Percentiles rank a stretch among this genome's conserved stretches.
phyloP scores from a whole-genome alignment of 2,113 vertebrate genomes.

The Megaceryle torquata region DNA sequence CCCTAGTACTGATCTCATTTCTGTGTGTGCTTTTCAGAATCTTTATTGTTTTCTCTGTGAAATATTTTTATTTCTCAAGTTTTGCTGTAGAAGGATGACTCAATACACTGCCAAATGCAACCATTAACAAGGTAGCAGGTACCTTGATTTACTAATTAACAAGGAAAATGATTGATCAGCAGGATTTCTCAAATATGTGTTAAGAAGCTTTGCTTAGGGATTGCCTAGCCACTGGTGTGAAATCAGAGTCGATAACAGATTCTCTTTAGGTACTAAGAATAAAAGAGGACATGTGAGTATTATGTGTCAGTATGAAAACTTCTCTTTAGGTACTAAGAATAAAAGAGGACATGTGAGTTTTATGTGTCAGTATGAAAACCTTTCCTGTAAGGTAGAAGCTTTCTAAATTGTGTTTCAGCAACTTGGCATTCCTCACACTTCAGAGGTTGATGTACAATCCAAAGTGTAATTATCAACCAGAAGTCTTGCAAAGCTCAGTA shows the following conservation, averaged over 20 bases:
- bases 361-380: not conserved
- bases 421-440: not conserved
- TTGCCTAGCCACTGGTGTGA: not conserved
- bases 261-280: not conserved
- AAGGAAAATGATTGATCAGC: not conserved
- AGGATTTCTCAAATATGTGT: not conserved
- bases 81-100: not conserved
- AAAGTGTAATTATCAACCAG: not conserved
- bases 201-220: not conserved
- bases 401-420: not conserved
- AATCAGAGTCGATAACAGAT: not conserved
- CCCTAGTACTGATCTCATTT: not conserved
- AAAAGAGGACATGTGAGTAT: not conserved
- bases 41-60: not conserved
- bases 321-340: too few species aligned
- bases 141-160: not conserved
- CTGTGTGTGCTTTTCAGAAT: not conserved
- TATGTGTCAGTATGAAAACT: not conserved
- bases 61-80: not conserved
- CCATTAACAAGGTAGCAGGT: not conserved
- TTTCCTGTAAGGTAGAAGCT: not conserved
- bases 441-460: not conserved
- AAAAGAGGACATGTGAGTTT: not conserved
- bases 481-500: not conserved
- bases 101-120: not conserved